A percentile compares a stretch with the other conserved stretches of the same genome.
Evolutionary conservation across 1,140 invertebrate genomes (phyloP).

Genomic region (Galendromus occidentalis): DNA sequence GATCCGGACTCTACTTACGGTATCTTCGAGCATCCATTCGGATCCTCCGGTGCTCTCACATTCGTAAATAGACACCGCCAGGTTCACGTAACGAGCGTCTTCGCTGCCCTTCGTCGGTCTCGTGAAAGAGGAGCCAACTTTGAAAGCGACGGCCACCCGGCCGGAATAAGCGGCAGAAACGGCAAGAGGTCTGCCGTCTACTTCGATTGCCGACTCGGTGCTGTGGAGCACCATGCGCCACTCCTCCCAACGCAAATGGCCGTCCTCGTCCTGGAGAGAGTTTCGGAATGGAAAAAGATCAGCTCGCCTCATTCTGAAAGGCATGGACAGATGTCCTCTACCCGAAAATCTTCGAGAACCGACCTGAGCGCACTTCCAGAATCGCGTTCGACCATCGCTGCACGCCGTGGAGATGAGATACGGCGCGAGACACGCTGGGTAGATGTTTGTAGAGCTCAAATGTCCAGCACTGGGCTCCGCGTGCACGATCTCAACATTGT

Average conservation of each 20-base stretch:
- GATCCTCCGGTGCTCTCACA: conserved; percentile 89
- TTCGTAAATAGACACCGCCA: conserved; percentile 91
- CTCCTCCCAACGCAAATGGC: conserved; percentile 22
- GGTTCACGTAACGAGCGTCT: conserved; percentile 65
- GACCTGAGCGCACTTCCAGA: conserved; percentile 1
- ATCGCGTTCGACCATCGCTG: conserved; percentile 42
- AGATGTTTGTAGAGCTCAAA: conserved; percentile 90
- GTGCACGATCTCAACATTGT: conserved; percentile 72
- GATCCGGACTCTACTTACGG: no score
- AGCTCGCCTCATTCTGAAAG: neutral
- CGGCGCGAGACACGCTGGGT: conserved; percentile 88
- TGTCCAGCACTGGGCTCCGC: conserved; percentile 84
- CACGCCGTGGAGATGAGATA: conserved; percentile 86
- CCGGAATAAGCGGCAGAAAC: conserved; percentile 93
- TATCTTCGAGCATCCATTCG: conserved; percentile 99
- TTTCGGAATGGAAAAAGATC: conserved; percentile 2
- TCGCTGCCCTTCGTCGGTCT: conserved; percentile 42
- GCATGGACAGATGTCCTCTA: no score
- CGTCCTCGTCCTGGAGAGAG: conserved; percentile 1
- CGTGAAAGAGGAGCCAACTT: conserved; percentile 32
- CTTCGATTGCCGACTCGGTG: conserved; percentile 9
- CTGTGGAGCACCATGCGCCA: conserved; percentile 25
- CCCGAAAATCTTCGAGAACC: neutral
- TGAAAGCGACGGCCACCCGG: conserved; percentile 85
- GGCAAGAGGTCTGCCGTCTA: conserved; percentile 44